These are phyloP conservation scores for Harpagus bidentatus DNA, from an alignment of 2,113 vertebrate genomes.

Conservation along the genomic window DNA sequence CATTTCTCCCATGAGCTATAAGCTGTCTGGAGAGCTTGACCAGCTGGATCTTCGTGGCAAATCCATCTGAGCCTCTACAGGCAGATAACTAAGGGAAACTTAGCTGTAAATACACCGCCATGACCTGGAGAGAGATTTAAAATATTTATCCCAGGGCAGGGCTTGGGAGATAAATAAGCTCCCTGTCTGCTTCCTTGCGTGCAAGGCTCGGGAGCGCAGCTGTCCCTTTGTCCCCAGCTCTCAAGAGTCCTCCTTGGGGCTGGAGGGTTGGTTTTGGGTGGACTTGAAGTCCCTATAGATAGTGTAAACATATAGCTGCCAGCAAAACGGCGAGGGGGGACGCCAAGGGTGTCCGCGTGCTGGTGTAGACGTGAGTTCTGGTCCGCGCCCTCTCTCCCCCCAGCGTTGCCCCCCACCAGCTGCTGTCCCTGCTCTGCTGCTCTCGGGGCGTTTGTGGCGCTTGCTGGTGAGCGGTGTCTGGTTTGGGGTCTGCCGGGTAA, in stretches of 20 bases:
- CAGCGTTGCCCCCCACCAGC: accelerated
- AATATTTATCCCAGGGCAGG: constrained; percentile 37
- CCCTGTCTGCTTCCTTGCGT: constrained; percentile 5
- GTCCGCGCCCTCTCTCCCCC: too few relatives aligned
- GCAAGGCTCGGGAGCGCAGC: constrained; percentile 6
- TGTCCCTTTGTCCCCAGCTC: not conserved
- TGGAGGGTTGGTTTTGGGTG: not conserved
- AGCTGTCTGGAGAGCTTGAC: not conserved
- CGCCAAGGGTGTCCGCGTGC: not conserved
- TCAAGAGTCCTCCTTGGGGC: not conserved
- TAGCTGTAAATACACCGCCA: not conserved
- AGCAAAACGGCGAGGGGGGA: not conserved
- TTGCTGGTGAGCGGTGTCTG: not conserved
- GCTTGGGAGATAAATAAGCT: constrained; percentile 46
- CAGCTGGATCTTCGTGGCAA: constrained; percentile 10
- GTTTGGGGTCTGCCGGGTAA: not conserved
- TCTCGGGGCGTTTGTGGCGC: not conserved
- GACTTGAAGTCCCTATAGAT: not conserved
- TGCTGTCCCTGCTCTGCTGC: not conserved
- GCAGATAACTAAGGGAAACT: not conserved
- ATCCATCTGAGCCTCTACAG: not conserved
- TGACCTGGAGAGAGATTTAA: constrained; percentile 35
- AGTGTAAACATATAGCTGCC: not conserved
- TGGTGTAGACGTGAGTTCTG: not conserved
- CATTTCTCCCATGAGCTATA: not conserved